phyloP scores from a whole-genome alignment of 2,888 invertebrate species.

The Boloria euphrosyne region DNA sequence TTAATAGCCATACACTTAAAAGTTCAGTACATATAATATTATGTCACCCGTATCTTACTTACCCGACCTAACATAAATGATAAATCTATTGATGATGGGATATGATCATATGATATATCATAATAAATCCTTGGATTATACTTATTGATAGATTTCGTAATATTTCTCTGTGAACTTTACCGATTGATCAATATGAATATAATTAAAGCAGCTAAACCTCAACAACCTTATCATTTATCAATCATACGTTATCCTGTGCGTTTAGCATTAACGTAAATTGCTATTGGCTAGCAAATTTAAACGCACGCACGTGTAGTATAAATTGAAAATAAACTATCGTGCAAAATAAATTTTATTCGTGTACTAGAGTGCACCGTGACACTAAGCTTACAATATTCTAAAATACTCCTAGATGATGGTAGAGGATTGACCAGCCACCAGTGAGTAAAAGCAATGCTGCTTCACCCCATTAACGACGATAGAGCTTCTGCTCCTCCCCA shows the following conservation, averaged over 20 bases:
- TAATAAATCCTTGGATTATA: no score
- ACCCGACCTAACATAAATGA: no score
- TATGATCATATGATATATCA: no score
- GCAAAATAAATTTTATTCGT: background rate
- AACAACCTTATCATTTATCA: constrained; percentile 38
- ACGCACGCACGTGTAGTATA: constrained; percentile 22
- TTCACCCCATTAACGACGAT: no score
- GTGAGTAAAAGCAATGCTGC: no score
- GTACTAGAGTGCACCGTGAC: background rate
- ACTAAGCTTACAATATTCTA: background rate
- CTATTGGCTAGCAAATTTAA: constrained; percentile 24
- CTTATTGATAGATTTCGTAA: background rate
- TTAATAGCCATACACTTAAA: no score
- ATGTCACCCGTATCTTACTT: no score
- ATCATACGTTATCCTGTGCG: constrained; percentile 28
- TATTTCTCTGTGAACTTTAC: constrained; percentile 8
- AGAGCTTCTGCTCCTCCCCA: no score
- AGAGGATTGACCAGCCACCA: background rate
- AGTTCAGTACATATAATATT: no score
- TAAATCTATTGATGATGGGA: background rate
- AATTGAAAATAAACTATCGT: constrained; percentile 4
- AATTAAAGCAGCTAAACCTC: constrained; percentile 20
- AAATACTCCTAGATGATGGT: background rate
- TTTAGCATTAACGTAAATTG: constrained; percentile 28
- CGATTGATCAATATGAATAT: constrained; percentile 22